Base-by-base conservation (phyloP, 2,113 vertebrate species). In the Prochilodus magdalenae region DNA sequence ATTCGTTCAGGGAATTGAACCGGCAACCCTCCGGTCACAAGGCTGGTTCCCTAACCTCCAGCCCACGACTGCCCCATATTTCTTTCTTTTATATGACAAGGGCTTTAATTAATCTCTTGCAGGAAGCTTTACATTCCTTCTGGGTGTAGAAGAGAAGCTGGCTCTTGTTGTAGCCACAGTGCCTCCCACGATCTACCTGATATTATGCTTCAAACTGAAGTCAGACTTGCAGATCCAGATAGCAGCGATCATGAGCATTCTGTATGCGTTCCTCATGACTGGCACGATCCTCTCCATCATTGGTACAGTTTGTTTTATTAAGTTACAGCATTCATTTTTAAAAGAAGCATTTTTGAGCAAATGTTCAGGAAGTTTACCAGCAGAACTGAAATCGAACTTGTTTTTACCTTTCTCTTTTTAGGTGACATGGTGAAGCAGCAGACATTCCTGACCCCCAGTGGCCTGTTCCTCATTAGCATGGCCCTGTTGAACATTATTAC, bases 121-220 rank as follows among this genome's bases (percentile, higher is more conserved):
- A 93, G 93, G 91, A 30, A 87, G 89, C 77, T 82, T 93, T 18
- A 14, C 80, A 13, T 90, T 91, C 26, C 1, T 92, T 7, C 44
- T 88, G 0, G 0, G 18, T 0, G 65, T 92, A 0, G 0, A 78
- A 10, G 0, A 12, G 47, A 80, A 73, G 11, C 0, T 0, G 3
- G 83, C 91, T n/a, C 84, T 94, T 22, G 1, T 86, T 73, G 7
- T 93, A 12, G 73, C 91, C 59, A 73, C 90, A n/a, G 75, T 91
- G 18, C 92, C 91, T 33, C 90, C 92, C 22, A 5, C 22, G 29
- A 80, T 93, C 69, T 94, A 88, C 81, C 49, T 92, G 60, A 29
- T 44, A 4, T 83, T 93, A 10, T 93, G 91, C 83, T 93, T 90
- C 83, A 89, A 90, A 20, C 75, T 93, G 5, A 93, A 92, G 73